These are phyloP conservation scores for Terrapene triunguis DNA, from an alignment of 2,113 vertebrate species.

Conservation along the genomic window DNA sequence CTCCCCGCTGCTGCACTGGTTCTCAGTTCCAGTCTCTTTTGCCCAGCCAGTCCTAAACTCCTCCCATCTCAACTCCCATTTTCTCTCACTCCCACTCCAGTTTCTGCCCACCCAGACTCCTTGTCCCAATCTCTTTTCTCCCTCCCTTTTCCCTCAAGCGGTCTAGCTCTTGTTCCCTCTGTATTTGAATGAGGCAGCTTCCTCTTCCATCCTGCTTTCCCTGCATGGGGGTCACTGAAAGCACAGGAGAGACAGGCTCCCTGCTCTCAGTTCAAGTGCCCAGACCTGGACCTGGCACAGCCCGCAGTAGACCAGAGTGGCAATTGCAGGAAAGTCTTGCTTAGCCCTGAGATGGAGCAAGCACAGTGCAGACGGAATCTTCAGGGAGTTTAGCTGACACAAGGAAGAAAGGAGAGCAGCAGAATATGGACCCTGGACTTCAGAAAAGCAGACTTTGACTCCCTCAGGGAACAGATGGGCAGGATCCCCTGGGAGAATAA, in stretches of 20 bases:
- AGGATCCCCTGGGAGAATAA: too few species aligned
- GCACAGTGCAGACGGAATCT: not conserved
- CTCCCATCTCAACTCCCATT: not conserved
- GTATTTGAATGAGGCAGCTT: not conserved
- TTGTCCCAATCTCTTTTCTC: not conserved
- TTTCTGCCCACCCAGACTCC: not conserved
- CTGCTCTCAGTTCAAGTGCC: rapidly evolving
- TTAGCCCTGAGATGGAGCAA: rapidly evolving
- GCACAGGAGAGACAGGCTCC: not conserved
- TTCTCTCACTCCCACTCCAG: not conserved
- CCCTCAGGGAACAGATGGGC: too few species aligned
- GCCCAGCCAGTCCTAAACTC: not conserved
- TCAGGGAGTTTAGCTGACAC: not conserved
- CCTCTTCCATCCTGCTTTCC: not conserved
- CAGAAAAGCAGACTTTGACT: too few species aligned
- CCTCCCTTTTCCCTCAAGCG: not conserved
- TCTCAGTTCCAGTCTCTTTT: not conserved
- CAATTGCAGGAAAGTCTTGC: not conserved
- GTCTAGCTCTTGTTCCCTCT: not conserved
- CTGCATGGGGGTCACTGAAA: not conserved
- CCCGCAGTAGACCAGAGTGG: rapidly evolving
- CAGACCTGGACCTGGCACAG: rapidly evolving
- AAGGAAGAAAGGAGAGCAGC: too few species aligned
- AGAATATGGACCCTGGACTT: too few species aligned
- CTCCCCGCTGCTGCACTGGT: not conserved